Evolutionary conservation across 2,888 invertebrate genomes (phyloP).

Genomic region (Netelia virgata): DNA sequence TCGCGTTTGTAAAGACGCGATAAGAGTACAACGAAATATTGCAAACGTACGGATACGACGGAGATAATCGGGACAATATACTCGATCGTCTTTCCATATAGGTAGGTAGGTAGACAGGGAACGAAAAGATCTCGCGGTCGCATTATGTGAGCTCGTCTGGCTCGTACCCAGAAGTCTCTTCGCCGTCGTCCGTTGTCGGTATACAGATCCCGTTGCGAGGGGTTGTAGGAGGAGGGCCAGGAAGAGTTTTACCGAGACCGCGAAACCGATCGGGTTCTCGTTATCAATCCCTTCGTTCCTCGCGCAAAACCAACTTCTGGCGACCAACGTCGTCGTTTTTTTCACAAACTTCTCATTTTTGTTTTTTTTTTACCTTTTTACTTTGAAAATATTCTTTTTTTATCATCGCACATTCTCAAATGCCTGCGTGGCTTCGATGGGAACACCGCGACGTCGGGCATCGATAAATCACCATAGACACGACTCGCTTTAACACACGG

Average conservation of each 20-base stretch:
- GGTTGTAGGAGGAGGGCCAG: not conserved
- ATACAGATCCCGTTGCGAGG: constrained; percentile 18
- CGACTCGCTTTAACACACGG: constrained; percentile 63
- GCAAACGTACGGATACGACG: not conserved
- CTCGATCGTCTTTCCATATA: constrained; percentile 47
- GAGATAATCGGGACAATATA: constrained; percentile 62
- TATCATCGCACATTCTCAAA: constrained; percentile 50
- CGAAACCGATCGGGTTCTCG: constrained; percentile 70
- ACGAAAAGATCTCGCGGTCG: constrained; percentile 52
- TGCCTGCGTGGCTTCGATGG: constrained; percentile 39
- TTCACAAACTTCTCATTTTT: constrained; percentile 17
- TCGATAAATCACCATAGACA: constrained; percentile 69
- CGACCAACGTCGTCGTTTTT: constrained; percentile 57
- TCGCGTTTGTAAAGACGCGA: constrained; percentile 10
- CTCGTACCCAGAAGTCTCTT: constrained; percentile 67
- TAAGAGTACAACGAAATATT: constrained; percentile 16
- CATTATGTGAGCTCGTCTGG: constrained; percentile 64
- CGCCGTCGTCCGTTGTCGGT: constrained; percentile 15
- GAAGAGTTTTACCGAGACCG: constrained; percentile 58
- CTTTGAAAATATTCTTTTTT: constrained; percentile 21
- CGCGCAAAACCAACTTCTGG: constrained; percentile 63
- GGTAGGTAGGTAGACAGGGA: constrained; percentile 28
- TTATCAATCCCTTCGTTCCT: constrained; percentile 67
- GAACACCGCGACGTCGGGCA: constrained; percentile 39
- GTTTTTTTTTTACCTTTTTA: too few relatives aligned